phyloP scores from a whole-genome alignment of 2,888 invertebrate genomes.

The Craniophora ligustri region DNA sequence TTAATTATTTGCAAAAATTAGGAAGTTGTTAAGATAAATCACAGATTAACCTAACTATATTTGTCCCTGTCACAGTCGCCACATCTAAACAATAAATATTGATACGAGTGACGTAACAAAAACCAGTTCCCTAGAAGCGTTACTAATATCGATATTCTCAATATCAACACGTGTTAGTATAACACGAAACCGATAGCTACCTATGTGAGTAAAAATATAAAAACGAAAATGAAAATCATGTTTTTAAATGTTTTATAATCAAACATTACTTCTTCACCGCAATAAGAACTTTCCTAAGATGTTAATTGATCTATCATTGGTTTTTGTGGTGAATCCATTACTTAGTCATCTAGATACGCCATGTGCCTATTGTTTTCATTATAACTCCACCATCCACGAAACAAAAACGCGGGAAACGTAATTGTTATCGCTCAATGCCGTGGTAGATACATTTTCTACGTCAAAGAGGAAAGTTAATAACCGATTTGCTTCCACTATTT shows the following conservation, averaged over 20 bases:
- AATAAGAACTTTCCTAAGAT: slow-evolving; percentile 54
- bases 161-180: slow-evolving; percentile 3
- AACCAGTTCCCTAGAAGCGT: neutral
- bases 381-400: slow-evolving; percentile 54
- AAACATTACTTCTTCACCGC: slow-evolving; percentile 17
- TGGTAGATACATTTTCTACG: slow-evolving; percentile 69
- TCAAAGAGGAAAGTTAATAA: slow-evolving; percentile 77
- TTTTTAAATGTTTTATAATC: slow-evolving; percentile 8
- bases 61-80: neutral
- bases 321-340: slow-evolving; percentile 55
- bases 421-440: slow-evolving; percentile 68
- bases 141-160: slow-evolving; percentile 15
- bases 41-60: neutral
- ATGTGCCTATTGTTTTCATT: slow-evolving; percentile 63
- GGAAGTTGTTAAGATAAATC: neutral
- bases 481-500: slow-evolving; percentile 65
- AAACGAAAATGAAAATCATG: neutral
- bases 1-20: neutral
- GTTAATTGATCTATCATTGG: slow-evolving; percentile 64
- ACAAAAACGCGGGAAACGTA: slow-evolving; percentile 76
- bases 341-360: slow-evolving; percentile 54
- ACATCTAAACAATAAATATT: neutral
- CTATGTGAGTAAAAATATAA: slow-evolving; percentile 5
- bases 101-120: slow-evolving; percentile 5
- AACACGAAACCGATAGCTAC: neutral